phyloP scores from a whole-genome alignment of 2,113 vertebrate species.

The Heptranchias perlo region DNA sequence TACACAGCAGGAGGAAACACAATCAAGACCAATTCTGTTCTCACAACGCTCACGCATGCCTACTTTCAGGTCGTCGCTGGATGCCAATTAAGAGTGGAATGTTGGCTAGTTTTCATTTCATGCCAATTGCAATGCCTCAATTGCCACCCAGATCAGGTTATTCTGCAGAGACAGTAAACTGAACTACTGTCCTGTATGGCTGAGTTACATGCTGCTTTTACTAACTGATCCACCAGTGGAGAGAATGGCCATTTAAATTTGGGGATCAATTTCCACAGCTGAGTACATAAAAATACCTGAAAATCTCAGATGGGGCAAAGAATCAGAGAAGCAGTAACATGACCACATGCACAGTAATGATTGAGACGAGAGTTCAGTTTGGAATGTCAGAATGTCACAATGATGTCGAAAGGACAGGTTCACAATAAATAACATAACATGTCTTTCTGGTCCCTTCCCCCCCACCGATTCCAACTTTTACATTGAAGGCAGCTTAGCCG shows the following conservation, averaged over 20 bases:
- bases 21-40: background rate
- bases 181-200: background rate
- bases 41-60: background rate
- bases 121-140: background rate
- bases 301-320: constrained; percentile 9
- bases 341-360: constrained; percentile 34
- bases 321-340: constrained; percentile 12
- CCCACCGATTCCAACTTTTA: constrained; percentile 11
- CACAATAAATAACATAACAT: constrained; percentile 38
- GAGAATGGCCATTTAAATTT: background rate
- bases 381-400: constrained; percentile 38
- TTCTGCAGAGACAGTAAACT: background rate
- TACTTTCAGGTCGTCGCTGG: background rate
- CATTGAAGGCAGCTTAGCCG: constrained; percentile 5
- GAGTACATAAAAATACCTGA: background rate
- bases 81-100: background rate
- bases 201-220: background rate
- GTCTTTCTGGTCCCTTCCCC: constrained; percentile 28
- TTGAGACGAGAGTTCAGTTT: constrained; percentile 31
- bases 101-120: background rate
- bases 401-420: constrained; percentile 35
- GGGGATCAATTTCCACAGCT: background rate
- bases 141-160: background rate
- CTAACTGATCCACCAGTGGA: background rate
- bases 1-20: background rate